phyloP scores from a whole-genome alignment of 2,888 invertebrate genomes.

The Ceratothoa steindachneri region DNA sequence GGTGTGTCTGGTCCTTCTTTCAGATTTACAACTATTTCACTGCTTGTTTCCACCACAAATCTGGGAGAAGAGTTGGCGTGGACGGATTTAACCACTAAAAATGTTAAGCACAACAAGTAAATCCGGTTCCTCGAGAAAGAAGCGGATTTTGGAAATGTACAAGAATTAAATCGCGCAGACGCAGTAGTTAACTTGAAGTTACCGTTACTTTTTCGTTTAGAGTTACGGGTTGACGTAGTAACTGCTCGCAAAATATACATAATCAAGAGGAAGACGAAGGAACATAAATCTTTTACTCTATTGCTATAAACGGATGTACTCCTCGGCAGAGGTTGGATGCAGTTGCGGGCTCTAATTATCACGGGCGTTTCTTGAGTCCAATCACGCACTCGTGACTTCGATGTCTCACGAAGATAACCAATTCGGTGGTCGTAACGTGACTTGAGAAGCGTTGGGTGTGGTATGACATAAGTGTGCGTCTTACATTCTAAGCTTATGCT shows the following conservation, averaged over 20 bases:
- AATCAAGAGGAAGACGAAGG: not conserved
- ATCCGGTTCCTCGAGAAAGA: conserved; percentile 22
- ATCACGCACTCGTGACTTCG: not conserved
- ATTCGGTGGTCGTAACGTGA: not conserved
- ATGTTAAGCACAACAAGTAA: not conserved
- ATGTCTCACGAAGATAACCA: not conserved
- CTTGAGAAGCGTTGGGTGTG: too few relatives aligned
- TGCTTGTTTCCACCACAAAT: conserved; percentile 74
- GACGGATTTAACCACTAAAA: conserved; percentile 1
- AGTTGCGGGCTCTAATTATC: not conserved
- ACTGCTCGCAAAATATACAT: not conserved
- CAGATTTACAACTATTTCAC: conserved; percentile 82
- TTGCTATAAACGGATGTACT: not conserved
- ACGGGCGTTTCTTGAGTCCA: not conserved
- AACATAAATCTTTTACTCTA: not conserved
- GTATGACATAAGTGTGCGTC: too few relatives aligned
- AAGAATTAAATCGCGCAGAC: too few relatives aligned
- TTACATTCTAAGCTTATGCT: too few relatives aligned
- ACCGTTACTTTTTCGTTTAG: conserved; percentile 12
- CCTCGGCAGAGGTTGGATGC: too few relatives aligned
- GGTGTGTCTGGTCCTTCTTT: conserved; percentile 83
- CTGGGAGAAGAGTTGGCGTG: conserved; percentile 71
- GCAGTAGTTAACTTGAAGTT: too few relatives aligned
- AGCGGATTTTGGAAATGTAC: too few relatives aligned
- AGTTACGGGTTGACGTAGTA: not conserved